phyloP scores from a whole-genome alignment of 2,888 invertebrate species.

The Drosophila austrosaltans region DNA sequence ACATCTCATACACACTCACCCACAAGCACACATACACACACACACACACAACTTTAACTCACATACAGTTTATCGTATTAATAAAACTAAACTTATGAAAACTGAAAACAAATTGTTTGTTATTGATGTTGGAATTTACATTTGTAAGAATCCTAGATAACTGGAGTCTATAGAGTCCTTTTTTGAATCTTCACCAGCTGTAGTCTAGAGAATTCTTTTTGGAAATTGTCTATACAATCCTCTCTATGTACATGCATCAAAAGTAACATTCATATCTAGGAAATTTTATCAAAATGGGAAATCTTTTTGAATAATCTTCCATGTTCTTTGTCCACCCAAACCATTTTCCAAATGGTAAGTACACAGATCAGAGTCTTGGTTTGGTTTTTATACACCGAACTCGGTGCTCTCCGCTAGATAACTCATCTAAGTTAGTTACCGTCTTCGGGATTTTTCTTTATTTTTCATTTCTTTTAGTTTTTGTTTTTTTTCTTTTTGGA shows the following conservation, averaged over 20 bases:
- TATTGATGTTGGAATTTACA: too few relatives aligned
- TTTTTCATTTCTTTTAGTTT: conserved; percentile 1
- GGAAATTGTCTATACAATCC: too few relatives aligned
- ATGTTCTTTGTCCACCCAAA: too few relatives aligned
- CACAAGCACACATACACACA: conserved; percentile 16
- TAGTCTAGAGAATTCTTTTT: too few relatives aligned
- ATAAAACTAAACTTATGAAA: conserved; percentile 68
- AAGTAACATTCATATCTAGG: too few relatives aligned
- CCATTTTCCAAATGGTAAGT: background rate
- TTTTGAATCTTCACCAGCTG: too few relatives aligned
- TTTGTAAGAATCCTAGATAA: too few relatives aligned
- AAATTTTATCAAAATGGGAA: too few relatives aligned
- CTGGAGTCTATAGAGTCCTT: too few relatives aligned
- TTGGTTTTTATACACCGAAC: conserved; percentile 46
- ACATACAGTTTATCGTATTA: conserved; percentile 72
- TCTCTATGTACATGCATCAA: too few relatives aligned
- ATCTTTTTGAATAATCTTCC: too few relatives aligned
- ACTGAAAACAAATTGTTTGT: conserved; percentile 6
- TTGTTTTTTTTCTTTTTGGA: conserved; percentile 66
- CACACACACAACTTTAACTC: conserved; percentile 35
- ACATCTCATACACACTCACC: conserved; percentile 46
- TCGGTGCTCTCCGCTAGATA: conserved; percentile 78
- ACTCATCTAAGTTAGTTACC: conserved; percentile 77
- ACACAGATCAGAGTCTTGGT: background rate
- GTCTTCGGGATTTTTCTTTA: conserved; percentile 10